Conservation (phyloP, 2,113 vertebrate genomes). For the Sceloporus undulatus region DNA sequence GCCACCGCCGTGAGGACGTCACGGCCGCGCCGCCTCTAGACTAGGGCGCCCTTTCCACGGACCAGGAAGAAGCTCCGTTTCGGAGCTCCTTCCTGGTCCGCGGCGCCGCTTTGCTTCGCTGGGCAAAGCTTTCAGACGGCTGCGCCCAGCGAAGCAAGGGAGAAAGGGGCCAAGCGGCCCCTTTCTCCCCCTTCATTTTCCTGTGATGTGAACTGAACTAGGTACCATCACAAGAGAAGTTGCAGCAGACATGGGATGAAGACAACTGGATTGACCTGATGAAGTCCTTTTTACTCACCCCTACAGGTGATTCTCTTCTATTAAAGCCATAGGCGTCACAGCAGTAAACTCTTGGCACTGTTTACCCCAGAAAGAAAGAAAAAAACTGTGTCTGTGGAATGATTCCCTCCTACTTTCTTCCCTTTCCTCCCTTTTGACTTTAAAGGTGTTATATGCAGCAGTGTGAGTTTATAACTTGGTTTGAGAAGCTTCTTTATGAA, state of each 20-base stretch:
- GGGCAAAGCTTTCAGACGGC: no score
- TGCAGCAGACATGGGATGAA: background rate
- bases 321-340: no score
- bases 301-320: background rate
- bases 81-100: no score
- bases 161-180: background rate
- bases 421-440: background rate
- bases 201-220: background rate
- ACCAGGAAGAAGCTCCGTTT: no score
- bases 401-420: background rate
- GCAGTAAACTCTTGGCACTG: background rate
- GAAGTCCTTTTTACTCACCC: background rate
- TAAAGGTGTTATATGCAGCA: background rate
- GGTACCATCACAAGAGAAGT: background rate
- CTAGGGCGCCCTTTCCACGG: no score
- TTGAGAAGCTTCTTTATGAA: background rate
- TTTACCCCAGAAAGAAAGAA: background rate
- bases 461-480: background rate
- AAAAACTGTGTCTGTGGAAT: background rate
- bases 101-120: no score
- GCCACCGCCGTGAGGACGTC: no score
- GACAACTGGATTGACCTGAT: background rate
- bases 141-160: no score
- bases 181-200: constrained; percentile 31
- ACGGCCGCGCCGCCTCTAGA: no score